phyloP scores from a whole-genome alignment of 2,113 vertebrate species.

The Anser brachyrhynchus region DNA sequence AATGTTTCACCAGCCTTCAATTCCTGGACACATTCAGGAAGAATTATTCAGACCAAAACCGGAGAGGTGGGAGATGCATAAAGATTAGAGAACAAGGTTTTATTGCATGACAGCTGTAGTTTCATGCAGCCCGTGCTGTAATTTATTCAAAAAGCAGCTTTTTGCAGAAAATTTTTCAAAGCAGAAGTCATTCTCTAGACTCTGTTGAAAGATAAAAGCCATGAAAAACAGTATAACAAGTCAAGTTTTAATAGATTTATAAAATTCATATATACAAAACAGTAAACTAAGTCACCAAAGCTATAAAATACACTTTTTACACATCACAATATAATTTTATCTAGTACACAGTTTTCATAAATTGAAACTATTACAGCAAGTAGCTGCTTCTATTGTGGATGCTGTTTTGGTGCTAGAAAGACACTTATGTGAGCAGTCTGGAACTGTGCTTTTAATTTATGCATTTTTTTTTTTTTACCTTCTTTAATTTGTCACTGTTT shows the following conservation, averaged over 20 bases:
- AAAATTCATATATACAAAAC: constrained; percentile 77
- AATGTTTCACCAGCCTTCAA: neutral
- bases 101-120: neutral
- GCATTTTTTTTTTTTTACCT: constrained; percentile 7
- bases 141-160: neutral
- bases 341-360: constrained; percentile 62
- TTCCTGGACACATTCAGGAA: neutral
- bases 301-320: constrained; percentile 72
- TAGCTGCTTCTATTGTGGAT: constrained; percentile 53
- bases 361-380: constrained; percentile 62
- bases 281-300: constrained; percentile 64
- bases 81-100: neutral
- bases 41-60: neutral
- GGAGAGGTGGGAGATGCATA: neutral
- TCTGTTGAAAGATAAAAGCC: neutral
- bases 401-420: constrained; percentile 56
- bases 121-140: neutral
- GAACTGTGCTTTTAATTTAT: constrained; percentile 39
- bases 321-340: constrained; percentile 57
- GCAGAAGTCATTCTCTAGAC: neutral
- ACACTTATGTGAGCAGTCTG: constrained; percentile 48
- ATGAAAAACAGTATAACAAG: constrained; percentile 54
- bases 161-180: neutral
- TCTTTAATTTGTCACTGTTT: constrained; percentile 17
- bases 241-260: constrained; percentile 76